Base-by-base conservation (phyloP, 2,113 vertebrate genomes). In the Stigmatopora argus region DNA sequence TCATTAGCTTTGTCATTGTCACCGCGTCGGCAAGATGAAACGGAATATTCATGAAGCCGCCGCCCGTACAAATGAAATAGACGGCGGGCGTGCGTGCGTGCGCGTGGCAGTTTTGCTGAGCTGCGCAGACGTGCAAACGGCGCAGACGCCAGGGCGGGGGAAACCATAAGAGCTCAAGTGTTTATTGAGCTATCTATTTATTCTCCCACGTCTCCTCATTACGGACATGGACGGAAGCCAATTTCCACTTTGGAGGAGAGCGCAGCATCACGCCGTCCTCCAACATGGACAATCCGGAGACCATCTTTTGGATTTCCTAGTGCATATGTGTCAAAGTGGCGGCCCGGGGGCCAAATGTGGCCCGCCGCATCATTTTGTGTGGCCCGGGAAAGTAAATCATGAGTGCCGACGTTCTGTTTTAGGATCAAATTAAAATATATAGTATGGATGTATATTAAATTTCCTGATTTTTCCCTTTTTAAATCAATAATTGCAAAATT, bases 111-210 rank as follows among this genome's bases (percentile, higher is more conserved):
- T 86, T 84, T 78, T 46, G 71, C 82, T 85, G 88, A 85, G 79
- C 77, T 74, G 71, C 68, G 51, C 78, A 87, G 78, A 83, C 83
- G 71, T 52, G 67, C 35, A 59, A 62, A 58, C 73, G 77, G 79
- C 53, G 53, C 34, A 69, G 56, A 17, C 17, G 48, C 64, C 52
- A 65, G 73, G 26, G 44, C 56, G 61, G 71, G 80, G 83, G 81
- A 86, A 86, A 89, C 86, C 89, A 90, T 90, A 89, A 89, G 86
- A 89, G 73, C 85, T 85, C 89, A 90, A 90, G 87, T 88, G 88
- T 91, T 92, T 92, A 91, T 90, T 91, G 89, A 91, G 89, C 86
- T 86, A 88, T 90, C 88, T 89, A 90, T 92, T 92, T 90, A 90
- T 90, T 91, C 87, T 87, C 85, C 89, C 86, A 86, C 87, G 90